Evolutionary conservation across 2,797 vertebrate genomes (phyloP).

Genomic region (Cebuella pygmaea): DNA sequence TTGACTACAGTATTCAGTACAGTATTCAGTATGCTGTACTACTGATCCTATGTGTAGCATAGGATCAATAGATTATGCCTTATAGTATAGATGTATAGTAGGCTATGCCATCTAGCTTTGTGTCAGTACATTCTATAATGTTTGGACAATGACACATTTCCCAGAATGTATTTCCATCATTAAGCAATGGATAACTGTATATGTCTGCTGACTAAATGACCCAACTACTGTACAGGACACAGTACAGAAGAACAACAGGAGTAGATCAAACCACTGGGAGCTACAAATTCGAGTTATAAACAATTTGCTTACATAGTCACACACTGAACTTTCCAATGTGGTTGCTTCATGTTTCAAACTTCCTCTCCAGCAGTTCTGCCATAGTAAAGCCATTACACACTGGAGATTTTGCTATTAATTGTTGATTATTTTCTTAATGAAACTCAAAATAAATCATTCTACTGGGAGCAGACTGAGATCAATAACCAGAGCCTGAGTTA

Average conservation of each 20-base stretch:
- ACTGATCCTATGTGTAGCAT: too few relatives aligned
- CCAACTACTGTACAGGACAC: background rate
- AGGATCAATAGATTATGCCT: background rate
- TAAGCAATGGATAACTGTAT: background rate
- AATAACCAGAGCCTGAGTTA: background rate
- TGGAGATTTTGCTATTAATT: background rate
- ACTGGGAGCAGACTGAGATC: background rate
- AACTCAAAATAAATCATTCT: constrained; percentile 29
- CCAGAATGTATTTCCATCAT: background rate
- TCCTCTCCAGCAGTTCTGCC: background rate
- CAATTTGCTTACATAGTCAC: background rate
- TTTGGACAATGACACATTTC: background rate
- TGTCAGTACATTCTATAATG: background rate
- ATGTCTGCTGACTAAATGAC: background rate
- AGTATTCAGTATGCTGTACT: background rate
- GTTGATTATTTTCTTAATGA: constrained; percentile 42
- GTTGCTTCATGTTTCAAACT: background rate
- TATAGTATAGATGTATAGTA: background rate
- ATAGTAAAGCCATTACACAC: background rate
- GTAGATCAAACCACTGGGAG: background rate
- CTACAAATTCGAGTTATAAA: background rate
- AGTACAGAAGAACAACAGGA: background rate
- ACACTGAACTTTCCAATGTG: background rate
- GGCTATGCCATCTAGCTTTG: background rate
- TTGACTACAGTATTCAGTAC: background rate